Evolutionary conservation across 2,888 invertebrate species (phyloP), one percentile per base, ranked within the genome.

Genomic region (Drosophila percnosoma): DNA sequence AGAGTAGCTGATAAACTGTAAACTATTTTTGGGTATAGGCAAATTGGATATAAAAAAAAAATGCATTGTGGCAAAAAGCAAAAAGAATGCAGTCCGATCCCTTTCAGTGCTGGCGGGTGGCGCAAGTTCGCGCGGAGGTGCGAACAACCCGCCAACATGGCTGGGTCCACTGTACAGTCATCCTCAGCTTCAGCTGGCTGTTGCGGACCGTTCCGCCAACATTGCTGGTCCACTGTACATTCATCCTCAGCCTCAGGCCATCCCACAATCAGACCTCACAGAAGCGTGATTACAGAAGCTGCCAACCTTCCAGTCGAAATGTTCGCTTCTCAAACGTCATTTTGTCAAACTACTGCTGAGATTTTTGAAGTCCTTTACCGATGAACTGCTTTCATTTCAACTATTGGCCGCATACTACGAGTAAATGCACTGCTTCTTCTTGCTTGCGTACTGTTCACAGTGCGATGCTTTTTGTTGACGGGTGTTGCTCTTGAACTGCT

Each of bases 251-350:
- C 96, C 97, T 97, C 98, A 98, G 96, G 96, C 95, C 97, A 97
- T 97, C 96, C 98, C 96, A 95, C 94, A 93, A 94, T 95, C 97
- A 94, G 96, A 97, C 98, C 96, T 97, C 97, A 97, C 96, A 96
- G 97, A 95, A 96, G 97, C 98, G 96, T 86, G 97, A 98, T 98
- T 98, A 98, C 98, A 98, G 98, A 97, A 97, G 97, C 94, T 96
- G 98, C 98, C 98, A 97, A 96, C 95, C 97, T 97, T 97, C 98
- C 98, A 96, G 98, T 93, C 92, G 85, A 77, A 63, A 0, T 0
- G 0, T 0, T 1, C 0, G 5, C 8, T 15, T 29, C 54, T 45
- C 0, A 45, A 70, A 27, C 21, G 29, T 52, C 27, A 45, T 7
- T 3, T 29, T 3, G 1, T 21, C 2, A 36, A 24, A 11, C 2